Evolutionary conservation across 2,113 vertebrate species (phyloP).

Genomic region (Hippoglossus stenolepis): DNA sequence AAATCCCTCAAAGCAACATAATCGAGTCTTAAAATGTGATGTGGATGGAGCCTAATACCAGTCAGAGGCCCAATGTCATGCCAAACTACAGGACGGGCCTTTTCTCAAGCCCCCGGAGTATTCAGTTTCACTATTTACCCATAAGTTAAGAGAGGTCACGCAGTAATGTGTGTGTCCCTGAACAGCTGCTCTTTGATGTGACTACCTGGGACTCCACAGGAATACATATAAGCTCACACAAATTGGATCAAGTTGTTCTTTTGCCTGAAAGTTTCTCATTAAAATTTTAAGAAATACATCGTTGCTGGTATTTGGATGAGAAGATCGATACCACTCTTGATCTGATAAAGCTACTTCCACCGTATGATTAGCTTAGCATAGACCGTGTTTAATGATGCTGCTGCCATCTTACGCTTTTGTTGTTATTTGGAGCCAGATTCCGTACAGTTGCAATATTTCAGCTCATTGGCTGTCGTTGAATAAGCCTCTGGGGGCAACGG

Average conservation of each 20-base stretch:
- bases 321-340: background rate
- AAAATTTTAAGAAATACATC: background rate
- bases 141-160: conserved; percentile 66
- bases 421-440: no score
- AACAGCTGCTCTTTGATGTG: conserved; percentile 68
- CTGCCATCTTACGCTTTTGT: no score
- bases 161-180: conserved; percentile 54
- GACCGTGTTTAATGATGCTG: no score
- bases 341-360: no score
- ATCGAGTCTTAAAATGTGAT: conserved; percentile 32
- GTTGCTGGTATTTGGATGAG: background rate
- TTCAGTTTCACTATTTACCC: conserved; percentile 73
- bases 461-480: no score
- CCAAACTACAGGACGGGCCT: conserved; percentile 26
- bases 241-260: conserved; percentile 15
- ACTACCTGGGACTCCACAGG: conserved; percentile 47
- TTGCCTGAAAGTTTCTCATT: background rate
- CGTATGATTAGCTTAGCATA: no score
- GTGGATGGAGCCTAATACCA: conserved; percentile 31
- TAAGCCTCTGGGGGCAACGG: no score
- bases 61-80: conserved; percentile 52
- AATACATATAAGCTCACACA: conserved; percentile 15
- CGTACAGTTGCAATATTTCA: no score
- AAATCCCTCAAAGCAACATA: conserved; percentile 24
- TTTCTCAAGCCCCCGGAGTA: conserved; percentile 61